Evolutionary conservation across 2,797 vertebrate genomes (phyloP).

Genomic region (Oceanodroma leucorhoa): DNA sequence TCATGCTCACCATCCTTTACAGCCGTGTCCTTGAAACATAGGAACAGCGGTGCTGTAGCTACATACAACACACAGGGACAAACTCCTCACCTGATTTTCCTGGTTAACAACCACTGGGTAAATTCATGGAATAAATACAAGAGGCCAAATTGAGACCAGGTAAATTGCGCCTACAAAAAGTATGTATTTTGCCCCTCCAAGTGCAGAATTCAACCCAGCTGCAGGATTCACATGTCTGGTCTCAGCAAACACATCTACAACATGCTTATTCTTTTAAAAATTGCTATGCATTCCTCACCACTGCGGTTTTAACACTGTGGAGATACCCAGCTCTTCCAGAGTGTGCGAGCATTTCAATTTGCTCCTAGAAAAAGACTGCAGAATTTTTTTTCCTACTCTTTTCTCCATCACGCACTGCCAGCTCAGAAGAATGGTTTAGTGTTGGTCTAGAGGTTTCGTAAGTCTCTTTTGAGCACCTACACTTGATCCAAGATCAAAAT

Average conservation of each 20-base stretch:
- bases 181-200: neutral
- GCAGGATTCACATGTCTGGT: fast-evolving
- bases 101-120: neutral
- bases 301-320: neutral
- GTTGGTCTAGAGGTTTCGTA: neutral
- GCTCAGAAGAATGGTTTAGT: neutral
- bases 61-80: no score
- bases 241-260: neutral
- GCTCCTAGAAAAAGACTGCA: neutral
- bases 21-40: neutral
- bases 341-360: neutral
- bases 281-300: neutral
- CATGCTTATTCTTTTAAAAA: neutral
- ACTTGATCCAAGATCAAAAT: neutral
- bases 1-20: neutral
- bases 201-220: neutral
- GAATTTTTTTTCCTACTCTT: neutral
- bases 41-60: neutral
- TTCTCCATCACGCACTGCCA: neutral
- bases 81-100: neutral
- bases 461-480: neutral
- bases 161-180: neutral
- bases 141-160: fast-evolving
- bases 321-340: neutral
- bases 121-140: neutral